These are phyloP conservation scores for Eulemur albifrons DNA, from an alignment of 2,797 vertebrate genomes.

Conservation along the genomic window DNA sequence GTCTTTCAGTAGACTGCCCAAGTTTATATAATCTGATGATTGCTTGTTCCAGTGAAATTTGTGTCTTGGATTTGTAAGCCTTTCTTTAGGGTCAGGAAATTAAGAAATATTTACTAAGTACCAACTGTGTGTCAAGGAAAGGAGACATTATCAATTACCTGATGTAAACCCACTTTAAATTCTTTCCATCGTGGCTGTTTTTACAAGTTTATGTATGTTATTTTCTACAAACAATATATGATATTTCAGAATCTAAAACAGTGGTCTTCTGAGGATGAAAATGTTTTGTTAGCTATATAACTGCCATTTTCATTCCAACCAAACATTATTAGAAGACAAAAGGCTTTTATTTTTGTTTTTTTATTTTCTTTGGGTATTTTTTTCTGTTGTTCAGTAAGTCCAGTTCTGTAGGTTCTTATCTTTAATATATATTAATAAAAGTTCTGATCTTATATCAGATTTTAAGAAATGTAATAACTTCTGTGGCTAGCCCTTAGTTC, in stretches of 20 bases:
- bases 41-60: conserved; percentile 26
- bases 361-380: not conserved
- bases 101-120: conserved; percentile 6
- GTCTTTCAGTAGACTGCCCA: not conserved
- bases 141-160: not conserved
- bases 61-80: not conserved
- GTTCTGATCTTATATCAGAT: not conserved
- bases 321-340: conserved; percentile 14
- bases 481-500: not conserved
- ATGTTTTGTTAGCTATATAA: not conserved
- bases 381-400: not conserved
- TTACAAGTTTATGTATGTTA: not conserved
- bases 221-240: conserved; percentile 29
- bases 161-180: not conserved
- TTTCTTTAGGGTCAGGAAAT: not conserved
- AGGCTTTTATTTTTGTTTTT: not conserved
- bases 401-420: not conserved
- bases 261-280: not conserved
- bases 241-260: not conserved
- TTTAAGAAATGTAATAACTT: not conserved
- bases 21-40: not conserved
- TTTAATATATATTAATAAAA: conserved; percentile 9
- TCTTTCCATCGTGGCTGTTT: not conserved
- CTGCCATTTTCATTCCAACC: not conserved
- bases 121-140: not conserved